Evolutionary conservation across 2,797 vertebrate genomes (phyloP), one percentile per base, ranked within the genome.

Genomic region (Hylomyscus alleni): DNA sequence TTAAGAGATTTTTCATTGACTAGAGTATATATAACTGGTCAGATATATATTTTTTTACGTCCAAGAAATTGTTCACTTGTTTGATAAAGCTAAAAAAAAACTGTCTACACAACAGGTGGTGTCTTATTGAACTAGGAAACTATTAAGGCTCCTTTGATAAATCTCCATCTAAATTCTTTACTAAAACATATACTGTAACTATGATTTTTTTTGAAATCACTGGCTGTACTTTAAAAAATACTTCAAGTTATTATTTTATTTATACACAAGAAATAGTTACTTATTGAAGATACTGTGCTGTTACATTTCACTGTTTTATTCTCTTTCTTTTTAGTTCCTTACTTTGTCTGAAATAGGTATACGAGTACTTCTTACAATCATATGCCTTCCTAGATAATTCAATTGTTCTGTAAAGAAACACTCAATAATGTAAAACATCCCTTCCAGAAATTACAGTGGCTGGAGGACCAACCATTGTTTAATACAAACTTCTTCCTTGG

Each of bases 51-150:
- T 89, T 22, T 86, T 92, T 96, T 95, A 52, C 40, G 52, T 90
- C 24, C 17, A 83, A 86, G 67, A 60, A 83, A 82, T 1, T 91
- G 26, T 29, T 37, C 31, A 89, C n/a, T 83, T 81, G 26, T 94
- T 92, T 93, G 84, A 90, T 83, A n/a, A 96, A 94, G 29, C 15
- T 89, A 82, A 91, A 62, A 77, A 24, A 72, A 37, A 72, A 72
- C 22, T 83, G 20, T 78, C 56, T 88, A 73, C 8, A 82, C 34
- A 77, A 19, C 67, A 75, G 60, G 47, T 91, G 52, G 50, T 72
- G 62, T 62, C 31, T 94, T 65, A 91, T 9, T 97, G 54, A 96
- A 83, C 78, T 89, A 93, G 26, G 50, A 92, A 82, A 50, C 3
- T 93, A 69, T 75, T 72, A 92, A 86, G 80, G 47, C 7, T 2